Evolutionary conservation across 2,888 invertebrate genomes (phyloP), one percentile per base, ranked within the genome.

Genomic region (Brachyopa scutellaris): DNA sequence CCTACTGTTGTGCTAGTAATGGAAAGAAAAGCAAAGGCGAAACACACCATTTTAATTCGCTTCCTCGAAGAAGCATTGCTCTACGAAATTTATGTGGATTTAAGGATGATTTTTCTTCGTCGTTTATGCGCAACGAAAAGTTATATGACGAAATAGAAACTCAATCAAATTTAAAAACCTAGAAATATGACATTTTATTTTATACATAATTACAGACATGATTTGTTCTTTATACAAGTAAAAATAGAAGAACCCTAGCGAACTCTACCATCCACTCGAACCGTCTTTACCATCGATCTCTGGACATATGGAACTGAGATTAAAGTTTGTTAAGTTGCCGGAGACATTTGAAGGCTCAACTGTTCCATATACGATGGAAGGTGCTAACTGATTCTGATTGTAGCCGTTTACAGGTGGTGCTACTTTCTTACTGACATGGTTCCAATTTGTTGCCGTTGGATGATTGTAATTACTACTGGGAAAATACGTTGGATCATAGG

Each of bases 241-340:
- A 42, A 17, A 42, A 42, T n/a, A n/a, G 17, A 17, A 42, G 8
- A 15, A 7, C 15, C n/a, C 7, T 42, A 17, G n/a, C n/a, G n/a
- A n/a, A n/a, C 5, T 9, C 64, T 74, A 84, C 85, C 84, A 64
- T 6, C 38, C 77, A 72, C 42, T 72, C 6, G 77, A 11, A 1
- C 72, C 62, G 33, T 91, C 91, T 88, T 92, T 92, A 70, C 92
- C 92, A 88, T 95, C 95, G 85, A 96, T 96, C 91, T 96, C 96
- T 1, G 96, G 96, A 89, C 96, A 96, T 86, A 96, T 95, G 0
- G 96, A 94, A 86, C 95, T 95, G 40, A 96, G 91, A 90, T 96
- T 96, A 87, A 96, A 96, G 88, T 96, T 96, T 0, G 95, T 94
- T 31, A 94, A 89, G 51, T 85, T 85, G 0, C 80, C 57, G 1